These are phyloP conservation scores for Lamellibrachia luymesi DNA, from an alignment of 1,140 invertebrate species.

Conservation along the genomic window DNA sequence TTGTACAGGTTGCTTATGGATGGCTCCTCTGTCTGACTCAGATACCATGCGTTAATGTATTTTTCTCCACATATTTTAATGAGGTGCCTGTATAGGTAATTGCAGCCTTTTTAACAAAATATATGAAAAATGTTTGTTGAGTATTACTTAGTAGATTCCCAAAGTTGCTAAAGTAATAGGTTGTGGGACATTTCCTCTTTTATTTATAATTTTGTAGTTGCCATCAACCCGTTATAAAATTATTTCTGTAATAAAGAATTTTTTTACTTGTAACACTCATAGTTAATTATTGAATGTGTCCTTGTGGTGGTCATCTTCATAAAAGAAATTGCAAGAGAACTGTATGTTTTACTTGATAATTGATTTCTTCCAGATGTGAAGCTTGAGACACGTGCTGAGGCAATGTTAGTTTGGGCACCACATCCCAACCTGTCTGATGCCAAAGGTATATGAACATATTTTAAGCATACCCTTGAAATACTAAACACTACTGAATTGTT, in stretches of 20 bases:
- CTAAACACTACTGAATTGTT: neutral
- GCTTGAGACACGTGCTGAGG: constrained; percentile 70
- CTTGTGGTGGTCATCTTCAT: neutral
- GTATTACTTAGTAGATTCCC: neutral
- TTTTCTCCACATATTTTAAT: too few species aligned
- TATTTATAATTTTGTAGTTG: too few species aligned
- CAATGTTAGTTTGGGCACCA: constrained; percentile 92
- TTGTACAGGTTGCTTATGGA: neutral
- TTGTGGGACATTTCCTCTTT: neutral
- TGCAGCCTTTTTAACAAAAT: too few species aligned
- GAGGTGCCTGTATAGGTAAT: too few species aligned
- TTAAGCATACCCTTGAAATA: neutral
- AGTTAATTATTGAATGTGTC: constrained; percentile 18
- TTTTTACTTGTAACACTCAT: constrained; percentile 1
- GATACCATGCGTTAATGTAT: too few species aligned
- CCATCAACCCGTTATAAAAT: neutral
- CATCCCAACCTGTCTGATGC: constrained; percentile 80
- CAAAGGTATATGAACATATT: constrained; percentile 66
- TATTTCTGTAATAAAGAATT: neutral
- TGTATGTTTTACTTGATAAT: neutral
- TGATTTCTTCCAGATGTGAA: constrained; percentile 52
- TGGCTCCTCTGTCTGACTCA: too few species aligned
- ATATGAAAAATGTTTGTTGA: too few species aligned
- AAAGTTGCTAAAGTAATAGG: neutral
- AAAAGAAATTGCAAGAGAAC: neutral